phyloP scores from a whole-genome alignment of 2,888 invertebrate genomes.

The Sussaba pulchella region DNA sequence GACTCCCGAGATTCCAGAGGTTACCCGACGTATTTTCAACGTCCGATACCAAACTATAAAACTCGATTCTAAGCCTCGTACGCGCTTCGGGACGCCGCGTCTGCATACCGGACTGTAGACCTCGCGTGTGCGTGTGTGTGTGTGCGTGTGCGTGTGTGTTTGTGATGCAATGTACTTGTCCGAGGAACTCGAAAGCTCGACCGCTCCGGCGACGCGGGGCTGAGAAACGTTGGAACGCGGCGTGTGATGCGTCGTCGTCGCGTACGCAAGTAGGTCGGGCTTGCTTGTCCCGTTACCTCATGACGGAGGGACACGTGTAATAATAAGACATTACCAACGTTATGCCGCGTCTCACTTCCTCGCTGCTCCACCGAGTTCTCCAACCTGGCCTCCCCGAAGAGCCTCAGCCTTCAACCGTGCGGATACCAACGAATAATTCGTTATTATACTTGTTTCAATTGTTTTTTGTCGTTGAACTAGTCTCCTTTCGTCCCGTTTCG shows the following conservation, averaged over 20 bases:
- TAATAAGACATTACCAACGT: constrained; percentile 77
- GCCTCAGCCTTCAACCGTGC: constrained; percentile 45
- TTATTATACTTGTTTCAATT: constrained; percentile 11
- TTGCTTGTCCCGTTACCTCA: constrained; percentile 78
- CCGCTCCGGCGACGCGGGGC: constrained; percentile 21
- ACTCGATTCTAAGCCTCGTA: constrained; percentile 13
- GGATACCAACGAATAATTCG: constrained; percentile 7
- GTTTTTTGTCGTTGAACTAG: background rate
- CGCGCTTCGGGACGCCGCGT: background rate
- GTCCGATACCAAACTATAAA: background rate
- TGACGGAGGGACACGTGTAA: constrained; percentile 78
- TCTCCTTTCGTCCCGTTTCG: too few species aligned
- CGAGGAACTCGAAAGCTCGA: constrained; percentile 18
- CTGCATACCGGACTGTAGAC: constrained; percentile 11
- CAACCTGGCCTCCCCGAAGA: constrained; percentile 13
- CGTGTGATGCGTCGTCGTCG: constrained; percentile 70
- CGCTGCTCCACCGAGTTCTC: constrained; percentile 24
- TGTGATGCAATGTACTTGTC: background rate
- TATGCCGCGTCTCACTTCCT: constrained; percentile 40
- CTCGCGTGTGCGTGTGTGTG: constrained; percentile 5
- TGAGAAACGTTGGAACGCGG: constrained; percentile 55
- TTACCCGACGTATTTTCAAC: constrained; percentile 30
- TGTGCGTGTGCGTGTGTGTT: too few species aligned
- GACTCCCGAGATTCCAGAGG: constrained; percentile 11
- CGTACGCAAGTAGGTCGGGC: constrained; percentile 79